phyloP scores from a whole-genome alignment of 2,888 invertebrate genomes.

The Andricus curvator region DNA sequence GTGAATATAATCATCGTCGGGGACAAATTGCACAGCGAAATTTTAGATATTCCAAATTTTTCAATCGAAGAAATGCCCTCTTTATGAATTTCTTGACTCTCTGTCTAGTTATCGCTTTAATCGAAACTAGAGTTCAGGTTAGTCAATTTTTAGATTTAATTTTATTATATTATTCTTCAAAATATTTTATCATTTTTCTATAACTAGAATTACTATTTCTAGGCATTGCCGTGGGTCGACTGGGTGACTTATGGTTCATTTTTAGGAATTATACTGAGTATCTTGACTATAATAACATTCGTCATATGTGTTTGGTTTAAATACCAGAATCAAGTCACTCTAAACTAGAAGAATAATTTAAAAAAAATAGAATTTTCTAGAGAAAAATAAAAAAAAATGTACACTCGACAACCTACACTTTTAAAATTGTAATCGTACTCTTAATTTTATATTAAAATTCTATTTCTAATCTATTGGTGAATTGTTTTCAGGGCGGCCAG shows the following conservation, averaged over 20 bases:
- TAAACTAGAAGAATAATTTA: slow-evolving; percentile 48
- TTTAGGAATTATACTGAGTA: slow-evolving; percentile 50
- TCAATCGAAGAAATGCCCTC: background rate
- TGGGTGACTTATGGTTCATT: slow-evolving; percentile 56
- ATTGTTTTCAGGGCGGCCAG: background rate
- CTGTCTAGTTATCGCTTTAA: slow-evolving; percentile 5
- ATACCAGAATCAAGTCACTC: slow-evolving; percentile 51
- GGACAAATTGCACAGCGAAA: slow-evolving; percentile 47
- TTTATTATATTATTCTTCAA: background rate
- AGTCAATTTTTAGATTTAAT: background rate
- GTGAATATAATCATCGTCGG: slow-evolving; percentile 59
- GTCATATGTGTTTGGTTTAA: slow-evolving; percentile 55
- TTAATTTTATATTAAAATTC: background rate
- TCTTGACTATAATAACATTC: slow-evolving; percentile 39
- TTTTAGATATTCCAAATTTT: background rate
- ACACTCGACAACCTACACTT: background rate
- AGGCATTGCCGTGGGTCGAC: slow-evolving; percentile 56
- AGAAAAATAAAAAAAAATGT: background rate
- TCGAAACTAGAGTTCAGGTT: slow-evolving; percentile 23
- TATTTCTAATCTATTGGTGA: background rate
- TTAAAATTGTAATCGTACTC: background rate
- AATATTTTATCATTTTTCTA: background rate
- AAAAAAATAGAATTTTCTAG: background rate
- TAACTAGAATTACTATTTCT: background rate
- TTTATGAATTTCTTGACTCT: slow-evolving; percentile 1